phyloP scores from a whole-genome alignment of 1,140 invertebrate species.

The Zaprionus taronus region DNA sequence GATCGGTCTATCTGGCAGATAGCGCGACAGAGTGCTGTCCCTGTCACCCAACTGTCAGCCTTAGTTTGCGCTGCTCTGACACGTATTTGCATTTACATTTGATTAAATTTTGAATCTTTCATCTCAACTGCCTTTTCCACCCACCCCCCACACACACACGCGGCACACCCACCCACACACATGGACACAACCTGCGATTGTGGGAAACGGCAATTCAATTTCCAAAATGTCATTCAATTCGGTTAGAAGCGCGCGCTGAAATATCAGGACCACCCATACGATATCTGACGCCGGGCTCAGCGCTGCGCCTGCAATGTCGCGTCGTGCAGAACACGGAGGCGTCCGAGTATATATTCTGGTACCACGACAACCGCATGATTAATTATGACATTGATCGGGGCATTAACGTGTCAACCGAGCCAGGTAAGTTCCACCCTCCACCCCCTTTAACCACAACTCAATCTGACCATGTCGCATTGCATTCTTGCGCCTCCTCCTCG shows the following conservation, averaged over 20 bases:
- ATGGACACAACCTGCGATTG: conserved; percentile 31
- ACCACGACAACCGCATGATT: conserved; percentile 95
- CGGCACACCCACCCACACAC: neutral
- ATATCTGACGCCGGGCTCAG: conserved; percentile 93
- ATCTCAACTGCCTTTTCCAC: conserved; percentile 26
- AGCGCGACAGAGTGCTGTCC: neutral
- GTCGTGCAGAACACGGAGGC: conserved; percentile 92
- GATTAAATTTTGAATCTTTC: conserved; percentile 52
- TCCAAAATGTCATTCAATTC: conserved; percentile 64
- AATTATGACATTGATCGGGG: conserved; percentile 94
- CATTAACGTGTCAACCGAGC: conserved; percentile 91
- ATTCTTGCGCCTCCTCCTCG: conserved; percentile 10
- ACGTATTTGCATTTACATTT: conserved; percentile 49
- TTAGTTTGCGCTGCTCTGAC: conserved; percentile 21
- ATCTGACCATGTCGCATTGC: conserved; percentile 4
- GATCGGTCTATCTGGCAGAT: neutral
- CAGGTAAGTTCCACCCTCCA: conserved; percentile 61
- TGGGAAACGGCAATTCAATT: conserved; percentile 50
- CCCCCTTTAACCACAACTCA: neutral
- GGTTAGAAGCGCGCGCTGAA: conserved; percentile 92
- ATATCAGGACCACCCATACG: conserved; percentile 93
- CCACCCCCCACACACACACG: neutral
- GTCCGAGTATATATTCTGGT: conserved; percentile 95
- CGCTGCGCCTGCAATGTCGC: conserved; percentile 91
- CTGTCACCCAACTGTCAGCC: conserved; percentile 13